Evolutionary conservation across 2,888 invertebrate genomes (phyloP), one percentile per base, ranked within the genome.

Genomic region (Agrotis puta): DNA sequence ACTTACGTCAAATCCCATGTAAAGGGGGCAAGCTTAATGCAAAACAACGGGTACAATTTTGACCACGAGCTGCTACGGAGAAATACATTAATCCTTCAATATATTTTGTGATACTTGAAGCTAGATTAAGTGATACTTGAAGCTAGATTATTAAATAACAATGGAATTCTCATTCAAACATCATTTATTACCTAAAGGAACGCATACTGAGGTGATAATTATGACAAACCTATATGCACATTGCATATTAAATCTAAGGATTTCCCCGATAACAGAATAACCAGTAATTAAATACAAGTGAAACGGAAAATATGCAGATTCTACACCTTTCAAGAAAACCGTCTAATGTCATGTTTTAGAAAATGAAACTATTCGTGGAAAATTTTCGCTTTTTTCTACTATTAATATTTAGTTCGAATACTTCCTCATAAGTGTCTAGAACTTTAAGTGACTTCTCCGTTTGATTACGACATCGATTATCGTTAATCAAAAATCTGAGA

Each of bases 211-310:
- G 16, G 14, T 64, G 51, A 65, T 68, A 68, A 65, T 47, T 50
- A 64, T 48, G 58, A 54, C 70, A 68, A 77, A 64, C 5, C 33
- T 58, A 20, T 47, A 63, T 45, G 20, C 14, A 72, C 13, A 48
- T 45, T 24, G 58, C 3, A 24, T 54, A 33, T 43, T 48, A 14
- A 69, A 54, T 65, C 14, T 69, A 63, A 75, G 74, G 70, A 72
- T 68, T 83, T 84, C 70, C 74, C 81, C 74, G 20, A 50, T 47
- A 67, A 51, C 68, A 84, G 81, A 53, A 83, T 68, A 73, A 74
- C 14, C 39, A 48, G 27, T 66, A 45, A 22, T 58, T 24, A 61
- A 70, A 74, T 51, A 58, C 22, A 22, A 45, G 3, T 13, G 33
- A 3, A 51, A 70, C 33, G 56, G 56, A 50, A 56, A 67, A 67